phyloP scores from a whole-genome alignment of 2,888 invertebrate species.

The Heterodera filipjevi region DNA sequence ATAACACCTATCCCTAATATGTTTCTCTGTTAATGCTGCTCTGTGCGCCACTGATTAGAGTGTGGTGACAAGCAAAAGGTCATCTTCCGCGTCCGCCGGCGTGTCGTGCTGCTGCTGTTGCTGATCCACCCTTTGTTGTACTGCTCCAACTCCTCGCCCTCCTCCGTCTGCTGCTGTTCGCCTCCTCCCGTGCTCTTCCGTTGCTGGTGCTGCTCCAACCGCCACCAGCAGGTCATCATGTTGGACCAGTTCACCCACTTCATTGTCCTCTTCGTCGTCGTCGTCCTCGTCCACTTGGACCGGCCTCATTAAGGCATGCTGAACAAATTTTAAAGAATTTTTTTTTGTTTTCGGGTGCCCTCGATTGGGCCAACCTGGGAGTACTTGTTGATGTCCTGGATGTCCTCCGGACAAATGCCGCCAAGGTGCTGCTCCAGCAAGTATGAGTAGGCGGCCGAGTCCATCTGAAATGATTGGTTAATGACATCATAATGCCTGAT shows the following conservation, averaged over 20 bases:
- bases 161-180: not conserved
- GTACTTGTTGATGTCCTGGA: slow-evolving; percentile 64
- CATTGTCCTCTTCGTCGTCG: slow-evolving; percentile 5
- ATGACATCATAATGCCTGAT: not conserved
- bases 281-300: slow-evolving; percentile 24
- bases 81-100: slow-evolving; percentile 48
- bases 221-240: not conserved
- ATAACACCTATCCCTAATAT: too few species aligned
- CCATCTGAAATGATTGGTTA: slow-evolving; percentile 43
- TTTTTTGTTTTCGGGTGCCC: not conserved
- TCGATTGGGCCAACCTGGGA: slow-evolving; percentile 40
- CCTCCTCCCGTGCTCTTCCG: not conserved
- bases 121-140: not conserved
- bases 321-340: not conserved
- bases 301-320: slow-evolving; percentile 33
- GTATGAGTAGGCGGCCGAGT: slow-evolving; percentile 53
- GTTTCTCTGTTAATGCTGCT: not conserved
- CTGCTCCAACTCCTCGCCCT: too few species aligned
- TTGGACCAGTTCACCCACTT: not conserved
- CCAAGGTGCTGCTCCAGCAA: slow-evolving; percentile 54
- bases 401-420: slow-evolving; percentile 52
- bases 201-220: not conserved
- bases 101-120: slow-evolving; percentile 23
- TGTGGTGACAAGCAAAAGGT: slow-evolving; percentile 60
- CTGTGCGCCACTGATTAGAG: slow-evolving; percentile 34